Base-by-base conservation (phyloP, 2,888 invertebrate species). In the Cataglyphis rosenhaueri region DNA sequence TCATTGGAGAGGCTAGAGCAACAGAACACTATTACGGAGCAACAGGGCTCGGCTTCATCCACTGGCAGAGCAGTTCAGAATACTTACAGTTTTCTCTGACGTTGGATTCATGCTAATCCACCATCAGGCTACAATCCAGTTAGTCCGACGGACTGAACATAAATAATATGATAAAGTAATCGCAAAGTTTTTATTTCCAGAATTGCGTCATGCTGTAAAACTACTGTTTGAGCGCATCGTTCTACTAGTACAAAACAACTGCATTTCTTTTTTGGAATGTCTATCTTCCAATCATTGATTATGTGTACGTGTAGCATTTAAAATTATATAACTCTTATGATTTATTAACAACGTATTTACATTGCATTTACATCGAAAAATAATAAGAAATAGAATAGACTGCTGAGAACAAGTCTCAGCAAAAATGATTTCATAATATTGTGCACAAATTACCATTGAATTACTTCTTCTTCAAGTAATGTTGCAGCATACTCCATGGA, bases 1-100 rank as follows among this genome's bases (percentile, higher is more conserved):
- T 97, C 97, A 62, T 95, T 98, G 88, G 98, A 98, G 92, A 96
- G 97, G 78, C 93, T 97, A 82, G 95, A 96, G 87, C 95, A 96
- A 68, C 91, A 88, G 68, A 92, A 89, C 79, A 91, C 81, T 84
- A 91, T 89, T 83, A 90, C 85, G 74, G 94, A 92, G 83, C 92
- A 91, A 88, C 92, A 91, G 81, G 91, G 89, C 83, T 87, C 93
- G 44, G 90, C 92, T 66, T 93, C 92, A 29, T 91, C 93, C 35
- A 94, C 94, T 75, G 94, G 95, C 76, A 94, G 96, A 88, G 96
- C 96, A 44, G 95, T 96, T 57, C 96, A 96, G 90, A 96, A 96
- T 92, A 96, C 96, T 44, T 96, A 96, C 93, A 96, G 96, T 86
- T 96, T 96, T 93, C 96, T 96, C 85, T 96, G 95, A 95, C 94